These are phyloP conservation scores for Nezara viridula DNA, from an alignment of 2,888 invertebrate genomes.

Conservation along the genomic window DNA sequence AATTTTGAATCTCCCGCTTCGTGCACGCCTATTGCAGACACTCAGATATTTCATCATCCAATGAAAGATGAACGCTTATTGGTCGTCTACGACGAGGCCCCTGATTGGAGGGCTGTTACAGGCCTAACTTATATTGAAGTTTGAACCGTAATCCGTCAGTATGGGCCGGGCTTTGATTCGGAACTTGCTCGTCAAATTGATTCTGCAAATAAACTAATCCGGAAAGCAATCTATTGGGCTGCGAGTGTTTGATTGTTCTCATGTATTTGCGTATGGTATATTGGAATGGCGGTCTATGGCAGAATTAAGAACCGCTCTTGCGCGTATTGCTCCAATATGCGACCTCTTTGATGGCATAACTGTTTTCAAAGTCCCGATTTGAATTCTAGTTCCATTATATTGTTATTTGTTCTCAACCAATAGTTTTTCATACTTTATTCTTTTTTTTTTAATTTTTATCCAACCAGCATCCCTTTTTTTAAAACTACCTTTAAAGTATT, in stretches of 20 bases:
- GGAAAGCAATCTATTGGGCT: conserved; percentile 13
- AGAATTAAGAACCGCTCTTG: conserved; percentile 15
- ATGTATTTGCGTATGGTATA: conserved; percentile 14
- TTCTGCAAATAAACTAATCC: conserved; percentile 44
- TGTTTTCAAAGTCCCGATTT: neutral
- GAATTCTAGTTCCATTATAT: neutral
- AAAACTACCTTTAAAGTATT: no score
- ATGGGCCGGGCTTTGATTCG: conserved; percentile 26
- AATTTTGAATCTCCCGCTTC: neutral
- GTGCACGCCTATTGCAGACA: neutral
- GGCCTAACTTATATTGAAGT: conserved; percentile 50
- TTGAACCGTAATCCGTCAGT: conserved; percentile 41
- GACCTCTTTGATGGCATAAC: neutral
- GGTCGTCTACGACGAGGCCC: conserved; percentile 1
- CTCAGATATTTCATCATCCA: neutral
- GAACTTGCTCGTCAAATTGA: conserved; percentile 37
- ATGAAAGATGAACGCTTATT: conserved; percentile 44
- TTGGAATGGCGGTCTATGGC: neutral
- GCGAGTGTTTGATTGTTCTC: neutral
- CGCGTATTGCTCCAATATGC: neutral
- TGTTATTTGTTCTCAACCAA: neutral
- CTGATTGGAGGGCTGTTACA: conserved; percentile 35
- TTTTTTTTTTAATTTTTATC: neutral
- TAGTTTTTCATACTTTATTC: neutral
- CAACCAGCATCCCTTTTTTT: no score